phyloP scores from a whole-genome alignment of 2,888 invertebrate species.

The Girardia tigrina region DNA sequence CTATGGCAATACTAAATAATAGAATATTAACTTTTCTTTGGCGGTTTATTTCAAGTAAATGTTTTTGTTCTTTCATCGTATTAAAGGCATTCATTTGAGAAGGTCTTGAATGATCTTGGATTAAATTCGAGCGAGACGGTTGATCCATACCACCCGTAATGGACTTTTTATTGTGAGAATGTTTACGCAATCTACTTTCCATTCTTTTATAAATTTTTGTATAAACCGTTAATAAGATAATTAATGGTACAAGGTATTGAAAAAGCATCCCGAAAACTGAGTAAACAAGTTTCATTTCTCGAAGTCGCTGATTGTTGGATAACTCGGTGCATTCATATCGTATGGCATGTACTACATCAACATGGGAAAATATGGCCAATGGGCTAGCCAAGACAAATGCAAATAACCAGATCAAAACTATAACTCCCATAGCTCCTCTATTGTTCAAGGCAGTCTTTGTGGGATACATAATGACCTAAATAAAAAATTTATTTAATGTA shows the following conservation, averaged over 20 bases:
- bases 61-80: constrained; percentile 36
- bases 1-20: constrained; percentile 68
- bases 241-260: constrained; percentile 68
- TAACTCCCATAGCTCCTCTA: constrained; percentile 9
- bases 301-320: constrained; percentile 40
- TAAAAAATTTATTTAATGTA: too few species aligned
- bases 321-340: constrained; percentile 42
- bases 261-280: constrained; percentile 69
- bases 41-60: constrained; percentile 52
- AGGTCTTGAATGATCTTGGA: not conserved
- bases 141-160: not conserved
- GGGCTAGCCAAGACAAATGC: constrained; percentile 32
- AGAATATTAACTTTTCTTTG: constrained; percentile 74
- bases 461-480: constrained; percentile 35
- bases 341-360: not conserved
- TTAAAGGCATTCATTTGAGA: not conserved
- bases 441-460: constrained; percentile 28
- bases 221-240: constrained; percentile 69
- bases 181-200: not conserved
- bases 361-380: constrained; percentile 32
- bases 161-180: not conserved
- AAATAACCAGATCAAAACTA: constrained; percentile 30
- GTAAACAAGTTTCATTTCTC: constrained; percentile 56
- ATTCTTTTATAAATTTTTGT: constrained; percentile 68
- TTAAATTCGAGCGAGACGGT: not conserved